phyloP scores from a whole-genome alignment of 2,888 invertebrate genomes.

The Mesochorus sp. region DNA sequence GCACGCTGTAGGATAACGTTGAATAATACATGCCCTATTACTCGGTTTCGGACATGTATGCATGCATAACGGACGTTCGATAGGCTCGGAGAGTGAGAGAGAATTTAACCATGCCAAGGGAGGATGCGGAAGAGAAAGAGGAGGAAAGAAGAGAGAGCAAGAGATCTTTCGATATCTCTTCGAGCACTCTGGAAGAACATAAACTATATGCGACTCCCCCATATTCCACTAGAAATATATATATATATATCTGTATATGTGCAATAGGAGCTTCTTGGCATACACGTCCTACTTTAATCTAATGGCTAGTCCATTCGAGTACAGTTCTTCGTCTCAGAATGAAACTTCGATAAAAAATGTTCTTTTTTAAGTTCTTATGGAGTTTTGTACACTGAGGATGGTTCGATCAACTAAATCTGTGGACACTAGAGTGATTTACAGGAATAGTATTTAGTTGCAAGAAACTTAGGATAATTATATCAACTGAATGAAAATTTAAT shows the following conservation, averaged over 20 bases:
- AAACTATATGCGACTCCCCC: constrained; percentile 20
- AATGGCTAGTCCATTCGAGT: neutral
- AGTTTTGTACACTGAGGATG: too few species aligned
- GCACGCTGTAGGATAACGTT: constrained; percentile 65
- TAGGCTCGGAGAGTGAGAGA: constrained; percentile 51
- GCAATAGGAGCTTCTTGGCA: too few species aligned
- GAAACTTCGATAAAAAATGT: too few species aligned
- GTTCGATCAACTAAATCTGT: too few species aligned
- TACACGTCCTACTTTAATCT: neutral
- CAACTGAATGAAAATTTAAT: too few species aligned
- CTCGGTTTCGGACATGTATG: constrained; percentile 64
- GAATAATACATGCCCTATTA: constrained; percentile 74
- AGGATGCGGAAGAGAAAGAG: constrained; percentile 19
- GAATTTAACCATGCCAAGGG: neutral
- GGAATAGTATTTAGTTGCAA: too few species aligned
- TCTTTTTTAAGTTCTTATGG: too few species aligned
- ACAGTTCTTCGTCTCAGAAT: neutral
- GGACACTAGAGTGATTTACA: too few species aligned
- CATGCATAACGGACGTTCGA: constrained; percentile 65
- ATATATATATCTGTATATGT: neutral
- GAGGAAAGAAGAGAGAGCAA: constrained; percentile 43
- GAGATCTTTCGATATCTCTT: constrained; percentile 59
- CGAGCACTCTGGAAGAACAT: constrained; percentile 40
- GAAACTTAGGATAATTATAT: too few species aligned
- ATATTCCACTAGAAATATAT: neutral